Percentiles rank a stretch among this genome's conserved stretches.
These are phyloP conservation scores for Scaptomyza cyrtandrae DNA, from an alignment of 2,888 invertebrate species.

Conservation along the genomic window DNA sequence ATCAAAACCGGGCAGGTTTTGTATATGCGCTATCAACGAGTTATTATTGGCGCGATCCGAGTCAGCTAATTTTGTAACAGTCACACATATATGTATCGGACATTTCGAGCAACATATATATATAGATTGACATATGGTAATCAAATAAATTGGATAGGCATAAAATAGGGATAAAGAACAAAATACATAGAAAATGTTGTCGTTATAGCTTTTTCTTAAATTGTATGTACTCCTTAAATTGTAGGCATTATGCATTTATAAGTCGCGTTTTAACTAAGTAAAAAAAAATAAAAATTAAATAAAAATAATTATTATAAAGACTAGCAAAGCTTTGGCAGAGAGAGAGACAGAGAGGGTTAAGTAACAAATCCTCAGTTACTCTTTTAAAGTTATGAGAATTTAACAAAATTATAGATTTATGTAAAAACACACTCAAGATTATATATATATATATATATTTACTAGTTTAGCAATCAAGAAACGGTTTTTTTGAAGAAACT, in stretches of 20 bases:
- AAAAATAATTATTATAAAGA: slow-evolving; percentile 32
- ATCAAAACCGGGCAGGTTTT: slow-evolving; percentile 89
- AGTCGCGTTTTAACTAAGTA: slow-evolving; percentile 17
- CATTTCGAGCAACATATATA: slow-evolving; percentile 57
- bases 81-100: slow-evolving; percentile 17
- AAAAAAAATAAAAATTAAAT: slow-evolving; percentile 4
- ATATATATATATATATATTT: slow-evolving; percentile 8
- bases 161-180: slow-evolving; percentile 58
- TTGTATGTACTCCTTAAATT: slow-evolving; percentile 18
- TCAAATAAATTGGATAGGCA: slow-evolving; percentile 71
- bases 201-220: slow-evolving; percentile 56
- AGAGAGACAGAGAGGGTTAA: background rate
- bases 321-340: slow-evolving; percentile 24
- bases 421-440: slow-evolving; percentile 12
- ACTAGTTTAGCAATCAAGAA: slow-evolving; percentile 6
- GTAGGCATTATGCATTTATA: slow-evolving; percentile 20
- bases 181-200: slow-evolving; percentile 72
- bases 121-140: slow-evolving; percentile 56
- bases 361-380: slow-evolving; percentile 6
- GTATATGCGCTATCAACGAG: slow-evolving; percentile 89
- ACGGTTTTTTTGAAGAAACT: slow-evolving; percentile 11
- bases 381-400: slow-evolving; percentile 5
- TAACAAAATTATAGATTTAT: slow-evolving; percentile 20
- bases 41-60: slow-evolving; percentile 87
- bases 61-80: slow-evolving; percentile 78